Evolutionary conservation across 64 coral and sea anemone species (phyloP).

Genomic region (Montipora sp.): DNA sequence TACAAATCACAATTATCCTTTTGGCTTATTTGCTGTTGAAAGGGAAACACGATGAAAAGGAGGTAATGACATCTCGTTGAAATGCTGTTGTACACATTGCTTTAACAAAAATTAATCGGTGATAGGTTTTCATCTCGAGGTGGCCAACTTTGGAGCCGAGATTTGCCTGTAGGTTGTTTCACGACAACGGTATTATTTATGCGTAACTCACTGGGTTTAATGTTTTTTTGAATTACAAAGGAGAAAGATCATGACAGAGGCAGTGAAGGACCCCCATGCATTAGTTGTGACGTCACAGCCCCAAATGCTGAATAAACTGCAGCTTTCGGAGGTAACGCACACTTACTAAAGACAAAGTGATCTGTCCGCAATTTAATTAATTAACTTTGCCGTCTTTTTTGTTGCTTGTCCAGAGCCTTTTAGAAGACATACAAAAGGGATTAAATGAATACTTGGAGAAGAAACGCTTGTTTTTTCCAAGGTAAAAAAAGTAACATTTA

Average conservation of each 20-base stretch:
- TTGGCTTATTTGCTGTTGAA: too few species aligned
- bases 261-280: constrained; percentile 84
- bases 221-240: constrained; percentile 18
- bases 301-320: constrained; percentile 87
- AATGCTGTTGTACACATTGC: too few species aligned
- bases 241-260: constrained; percentile 95
- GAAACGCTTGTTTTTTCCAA: constrained; percentile 95
- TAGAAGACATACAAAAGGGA: constrained; percentile 95
- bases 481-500: constrained; percentile 32
- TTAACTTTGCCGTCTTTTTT: not conserved
- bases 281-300: constrained; percentile 80
- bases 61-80: too few species aligned
- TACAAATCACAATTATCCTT: too few species aligned
- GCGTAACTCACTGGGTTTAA: not conserved
- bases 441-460: constrained; percentile 96
- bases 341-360: not conserved
- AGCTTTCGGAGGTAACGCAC: constrained; percentile 81
- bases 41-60: too few species aligned
- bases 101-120: too few species aligned
- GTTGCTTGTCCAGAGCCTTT: constrained; percentile 65
- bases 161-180: not conserved
- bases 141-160: too few species aligned
- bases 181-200: not conserved
- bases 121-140: too few species aligned
- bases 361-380: not conserved